Evolutionary conservation across 2,888 invertebrate species (phyloP).

Genomic region (Dendrolimus pini): DNA sequence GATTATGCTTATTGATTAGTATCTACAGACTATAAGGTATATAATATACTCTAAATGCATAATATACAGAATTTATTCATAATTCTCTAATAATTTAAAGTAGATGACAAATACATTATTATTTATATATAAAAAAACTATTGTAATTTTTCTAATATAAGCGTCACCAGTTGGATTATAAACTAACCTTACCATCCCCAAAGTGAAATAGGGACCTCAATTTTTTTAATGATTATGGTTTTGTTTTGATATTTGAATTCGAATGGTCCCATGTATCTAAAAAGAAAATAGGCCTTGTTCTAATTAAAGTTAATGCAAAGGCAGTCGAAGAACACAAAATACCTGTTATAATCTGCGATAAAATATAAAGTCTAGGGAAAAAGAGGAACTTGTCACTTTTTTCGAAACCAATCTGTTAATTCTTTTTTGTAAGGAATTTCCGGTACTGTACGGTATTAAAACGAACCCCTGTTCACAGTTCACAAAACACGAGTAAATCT

Average conservation of each 20-base stretch:
- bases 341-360: too few species aligned
- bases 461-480: too few species aligned
- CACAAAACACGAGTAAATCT: too few species aligned
- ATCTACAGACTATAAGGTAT: conserved; percentile 38
- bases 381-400: too few species aligned
- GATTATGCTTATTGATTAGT: conserved; percentile 12
- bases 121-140: conserved; percentile 50
- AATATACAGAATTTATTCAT: conserved; percentile 57
- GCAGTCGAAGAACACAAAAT: conserved; percentile 12
- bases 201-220: conserved; percentile 52
- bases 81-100: conserved; percentile 31
- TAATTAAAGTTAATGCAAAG: conserved; percentile 19
- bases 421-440: too few species aligned
- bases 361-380: too few species aligned
- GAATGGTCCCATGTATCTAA: conserved; percentile 68
- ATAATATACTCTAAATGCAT: conserved; percentile 46
- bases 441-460: too few species aligned
- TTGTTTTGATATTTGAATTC: conserved; percentile 62
- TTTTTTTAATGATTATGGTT: conserved; percentile 59
- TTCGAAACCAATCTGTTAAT: too few species aligned
- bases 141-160: conserved; percentile 62
- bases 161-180: conserved; percentile 66
- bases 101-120: conserved; percentile 55
- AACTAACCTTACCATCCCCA: conserved; percentile 54
- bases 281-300: conserved; percentile 50